Conservation (phyloP, 2,113 vertebrate species). For the Ceratotherium simum region DNA sequence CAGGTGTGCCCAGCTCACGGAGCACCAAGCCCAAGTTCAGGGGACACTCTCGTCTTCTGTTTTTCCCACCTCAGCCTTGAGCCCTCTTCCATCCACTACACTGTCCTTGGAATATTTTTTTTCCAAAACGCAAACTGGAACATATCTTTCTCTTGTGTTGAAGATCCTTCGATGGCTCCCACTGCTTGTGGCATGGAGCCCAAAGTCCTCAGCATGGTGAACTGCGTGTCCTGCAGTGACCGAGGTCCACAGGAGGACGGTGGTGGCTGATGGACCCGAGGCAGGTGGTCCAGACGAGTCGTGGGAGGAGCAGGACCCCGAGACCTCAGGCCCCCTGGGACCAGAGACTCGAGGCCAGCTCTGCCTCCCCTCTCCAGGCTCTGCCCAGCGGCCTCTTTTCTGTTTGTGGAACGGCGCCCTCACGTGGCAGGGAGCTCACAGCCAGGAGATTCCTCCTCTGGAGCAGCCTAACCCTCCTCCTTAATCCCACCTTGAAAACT, state of each 20-base stretch:
- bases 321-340: accelerated
- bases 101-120: background rate
- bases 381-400: background rate
- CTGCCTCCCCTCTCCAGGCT: background rate
- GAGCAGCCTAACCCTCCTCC: background rate
- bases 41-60: background rate
- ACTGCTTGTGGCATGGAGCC: background rate
- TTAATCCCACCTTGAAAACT: background rate
- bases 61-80: too few species aligned
- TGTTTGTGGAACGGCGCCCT: background rate
- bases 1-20: accelerated
- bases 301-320: background rate
- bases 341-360: background rate
- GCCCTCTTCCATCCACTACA: too few species aligned
- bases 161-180: background rate
- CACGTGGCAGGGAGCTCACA: background rate
- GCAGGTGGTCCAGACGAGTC: background rate
- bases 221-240: background rate
- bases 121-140: background rate
- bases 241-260: background rate
- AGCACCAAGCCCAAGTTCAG: background rate
- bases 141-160: background rate
- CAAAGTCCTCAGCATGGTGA: background rate
- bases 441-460: background rate
- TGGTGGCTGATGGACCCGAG: background rate